Evolutionary conservation across 2,797 vertebrate genomes (phyloP).

Genomic region (Falco biarmicus): DNA sequence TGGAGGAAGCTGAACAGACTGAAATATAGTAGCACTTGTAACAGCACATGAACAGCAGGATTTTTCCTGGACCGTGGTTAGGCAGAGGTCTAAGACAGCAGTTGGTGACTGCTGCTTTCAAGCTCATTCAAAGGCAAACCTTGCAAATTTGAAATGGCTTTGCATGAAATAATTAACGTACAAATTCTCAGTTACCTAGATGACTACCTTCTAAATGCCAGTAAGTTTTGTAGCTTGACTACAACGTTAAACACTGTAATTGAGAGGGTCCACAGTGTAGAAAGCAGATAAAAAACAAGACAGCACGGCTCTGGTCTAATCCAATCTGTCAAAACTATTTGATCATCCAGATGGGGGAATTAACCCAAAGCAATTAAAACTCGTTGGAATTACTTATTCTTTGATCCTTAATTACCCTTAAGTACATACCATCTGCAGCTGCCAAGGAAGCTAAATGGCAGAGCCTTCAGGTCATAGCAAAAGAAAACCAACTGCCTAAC

Average conservation of each 20-base stretch:
- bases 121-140: not conserved
- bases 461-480: not conserved
- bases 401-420: slow-evolving; percentile 25
- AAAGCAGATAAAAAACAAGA: not conserved
- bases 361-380: slow-evolving; percentile 33
- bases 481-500: not conserved
- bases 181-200: not conserved
- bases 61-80: not conserved
- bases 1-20: not conserved
- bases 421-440: slow-evolving; percentile 3
- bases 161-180: not conserved
- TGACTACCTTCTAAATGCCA: not conserved
- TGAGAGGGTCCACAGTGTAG: not conserved
- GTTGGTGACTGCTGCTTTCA: not conserved
- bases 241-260: not conserved
- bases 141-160: not conserved
- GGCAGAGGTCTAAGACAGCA: not conserved
- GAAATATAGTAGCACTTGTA: not conserved
- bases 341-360: not conserved
- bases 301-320: not conserved
- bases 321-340: slow-evolving; percentile 7
- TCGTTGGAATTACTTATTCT: not conserved
- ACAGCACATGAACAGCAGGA: not conserved
- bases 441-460: slow-evolving; percentile 13
- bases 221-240: not conserved